phyloP scores from a whole-genome alignment of 1,140 invertebrate species.

The Papilio polytes region DNA sequence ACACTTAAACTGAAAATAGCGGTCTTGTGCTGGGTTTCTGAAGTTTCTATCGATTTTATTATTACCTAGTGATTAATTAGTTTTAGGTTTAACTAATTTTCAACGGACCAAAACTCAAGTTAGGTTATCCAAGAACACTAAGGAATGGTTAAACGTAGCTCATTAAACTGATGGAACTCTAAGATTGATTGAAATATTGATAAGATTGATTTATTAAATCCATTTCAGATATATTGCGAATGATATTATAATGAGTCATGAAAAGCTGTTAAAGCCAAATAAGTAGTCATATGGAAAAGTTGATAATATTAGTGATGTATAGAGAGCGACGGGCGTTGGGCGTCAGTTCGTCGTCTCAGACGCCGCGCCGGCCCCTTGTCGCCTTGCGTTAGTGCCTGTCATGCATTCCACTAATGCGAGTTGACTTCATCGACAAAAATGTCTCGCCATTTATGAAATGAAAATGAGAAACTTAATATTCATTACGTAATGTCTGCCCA shows the following conservation, averaged over 20 bases:
- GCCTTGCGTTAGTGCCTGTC: constrained; percentile 41
- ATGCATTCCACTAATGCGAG: constrained; percentile 28
- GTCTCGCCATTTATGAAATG: constrained; percentile 26
- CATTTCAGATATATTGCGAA: too few species aligned
- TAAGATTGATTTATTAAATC: too few species aligned
- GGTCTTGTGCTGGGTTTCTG: too few species aligned
- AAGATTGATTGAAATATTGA: too few species aligned
- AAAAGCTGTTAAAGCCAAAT: constrained; percentile 7
- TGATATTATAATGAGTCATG: background rate
- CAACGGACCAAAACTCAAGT: too few species aligned
- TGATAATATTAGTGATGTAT: constrained; percentile 52
- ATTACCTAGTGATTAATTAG: too few species aligned
- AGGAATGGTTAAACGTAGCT: too few species aligned
- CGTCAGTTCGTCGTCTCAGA: constrained; percentile 40
- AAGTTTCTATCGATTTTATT: too few species aligned
- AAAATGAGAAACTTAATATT: constrained; percentile 33
- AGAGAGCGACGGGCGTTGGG: constrained; percentile 44
- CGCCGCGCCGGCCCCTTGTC: constrained; percentile 41
- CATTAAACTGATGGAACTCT: too few species aligned
- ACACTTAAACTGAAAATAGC: too few species aligned
- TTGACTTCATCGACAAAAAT: constrained; percentile 38
- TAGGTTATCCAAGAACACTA: too few species aligned
- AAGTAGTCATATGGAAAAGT: constrained; percentile 41
- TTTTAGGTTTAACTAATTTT: too few species aligned
- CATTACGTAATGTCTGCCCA: background rate